These are phyloP conservation scores for Tychaedon coryphoeus DNA, from an alignment of 2,113 vertebrate species.

Conservation along the genomic window DNA sequence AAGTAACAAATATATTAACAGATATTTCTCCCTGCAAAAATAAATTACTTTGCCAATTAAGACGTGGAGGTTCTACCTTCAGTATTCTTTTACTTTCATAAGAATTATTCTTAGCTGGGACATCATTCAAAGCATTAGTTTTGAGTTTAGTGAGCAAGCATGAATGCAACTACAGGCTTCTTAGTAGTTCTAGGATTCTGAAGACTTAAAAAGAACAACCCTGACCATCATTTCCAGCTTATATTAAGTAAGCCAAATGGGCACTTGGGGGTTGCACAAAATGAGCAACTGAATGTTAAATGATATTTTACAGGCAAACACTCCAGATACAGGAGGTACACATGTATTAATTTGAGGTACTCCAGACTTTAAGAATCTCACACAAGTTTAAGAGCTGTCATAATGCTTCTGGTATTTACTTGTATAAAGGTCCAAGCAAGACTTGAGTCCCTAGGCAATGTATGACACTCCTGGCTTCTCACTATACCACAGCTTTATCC, in stretches of 20 bases:
- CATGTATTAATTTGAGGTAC: not conserved
- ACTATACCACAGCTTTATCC: not conserved
- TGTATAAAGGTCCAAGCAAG: not conserved
- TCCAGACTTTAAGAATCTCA: not conserved
- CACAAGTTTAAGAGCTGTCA: not conserved
- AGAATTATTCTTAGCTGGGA: not conserved
- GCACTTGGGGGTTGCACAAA: not conserved
- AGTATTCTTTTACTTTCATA: not conserved
- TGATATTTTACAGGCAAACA: not conserved
- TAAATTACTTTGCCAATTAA: not conserved
- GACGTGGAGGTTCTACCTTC: not conserved
- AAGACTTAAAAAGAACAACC: not conserved
- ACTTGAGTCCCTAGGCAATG: not conserved
- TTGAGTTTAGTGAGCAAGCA: not conserved
- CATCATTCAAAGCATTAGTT: not conserved
- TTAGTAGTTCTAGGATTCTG: not conserved
- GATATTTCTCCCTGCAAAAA: not conserved
- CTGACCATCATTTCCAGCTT: not conserved
- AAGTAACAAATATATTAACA: not conserved
- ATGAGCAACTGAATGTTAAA: not conserved
- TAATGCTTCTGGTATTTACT: not conserved
- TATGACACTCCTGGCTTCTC: not conserved
- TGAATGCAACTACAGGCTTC: not conserved
- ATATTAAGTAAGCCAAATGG: not conserved
- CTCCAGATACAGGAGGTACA: not conserved